Evolutionary conservation across 2,113 vertebrate genomes (phyloP).

Genomic region (Polypterus bichir): DNA sequence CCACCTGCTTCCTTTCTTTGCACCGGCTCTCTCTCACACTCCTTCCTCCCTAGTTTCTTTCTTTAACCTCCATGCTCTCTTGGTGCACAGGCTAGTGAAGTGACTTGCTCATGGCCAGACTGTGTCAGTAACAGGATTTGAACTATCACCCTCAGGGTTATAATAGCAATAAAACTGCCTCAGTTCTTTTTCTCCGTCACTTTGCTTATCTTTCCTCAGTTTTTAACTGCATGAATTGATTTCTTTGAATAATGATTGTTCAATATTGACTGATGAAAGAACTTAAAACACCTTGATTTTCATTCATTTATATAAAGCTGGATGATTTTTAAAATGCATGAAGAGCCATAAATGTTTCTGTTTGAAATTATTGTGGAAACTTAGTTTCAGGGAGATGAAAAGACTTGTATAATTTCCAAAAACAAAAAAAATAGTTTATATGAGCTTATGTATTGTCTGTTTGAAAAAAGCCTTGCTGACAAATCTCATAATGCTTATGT

Average conservation of each 20-base stretch:
- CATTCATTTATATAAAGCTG: no score
- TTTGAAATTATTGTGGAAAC: constrained; percentile 11
- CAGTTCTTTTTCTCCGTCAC: neutral
- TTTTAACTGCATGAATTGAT: constrained; percentile 3
- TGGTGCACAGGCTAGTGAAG: no score
- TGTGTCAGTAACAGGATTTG: no score
- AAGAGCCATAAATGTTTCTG: constrained; percentile 23
- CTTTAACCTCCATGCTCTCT: no score
- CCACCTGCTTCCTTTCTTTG: no score
- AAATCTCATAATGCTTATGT: constrained; percentile 5
- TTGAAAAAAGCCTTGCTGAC: no score
- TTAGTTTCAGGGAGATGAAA: constrained; percentile 3
- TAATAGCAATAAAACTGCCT: neutral
- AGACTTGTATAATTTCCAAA: constrained; percentile 1
- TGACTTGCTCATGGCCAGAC: no score
- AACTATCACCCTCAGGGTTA: no score
- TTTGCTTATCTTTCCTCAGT: neutral
- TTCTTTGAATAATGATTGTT: constrained; percentile 21
- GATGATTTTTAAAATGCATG: constrained; percentile 13
- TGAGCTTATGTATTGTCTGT: no score
- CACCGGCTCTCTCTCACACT: no score
- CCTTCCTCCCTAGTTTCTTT: no score
- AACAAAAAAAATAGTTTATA: no score
- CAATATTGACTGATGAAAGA: constrained; percentile 21
- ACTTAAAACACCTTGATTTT: constrained; percentile 15